Base-by-base conservation (phyloP, 2,113 vertebrate species). In the Sminthopsis crassicaudata region DNA sequence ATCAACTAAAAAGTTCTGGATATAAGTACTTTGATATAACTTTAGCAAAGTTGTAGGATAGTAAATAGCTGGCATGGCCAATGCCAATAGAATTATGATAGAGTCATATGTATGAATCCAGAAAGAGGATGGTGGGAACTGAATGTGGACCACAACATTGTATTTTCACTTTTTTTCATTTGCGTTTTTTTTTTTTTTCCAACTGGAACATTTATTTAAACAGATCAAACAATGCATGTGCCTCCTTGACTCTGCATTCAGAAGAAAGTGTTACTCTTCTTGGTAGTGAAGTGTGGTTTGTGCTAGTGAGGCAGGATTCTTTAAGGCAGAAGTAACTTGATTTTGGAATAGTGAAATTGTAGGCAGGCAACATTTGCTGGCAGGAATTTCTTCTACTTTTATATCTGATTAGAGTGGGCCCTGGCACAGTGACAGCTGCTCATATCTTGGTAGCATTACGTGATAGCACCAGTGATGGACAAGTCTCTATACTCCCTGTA, bases 311-410 rank as follows among this genome's bases (percentile, higher is more conserved):
- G 99, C 97, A 99, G 98, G 76, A 99, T 99, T 97, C 99, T 98
- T 98, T 99, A 99, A 24, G 99, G 99, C 98, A 99, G 99, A 0
- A 99, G 99, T 99, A 99, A 99, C 99, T 99, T 99, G 98, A 99
- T 99, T 99, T 99, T 99, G 90, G 99, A 99, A 98, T 99, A 99
- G 53, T 99, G 99, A 99, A 99, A 99, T 99, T 0, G 99, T 99
- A 0, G 99, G 99, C 95, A 99, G 98, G 94, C 99, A 99, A 97
- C 99, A 99, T 97, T 99, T 99, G 99, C 99, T 99, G 91, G 99
- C 99, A 0, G 99, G 97, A 1, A 99, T 99, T 91, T 99, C 99
- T 97, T 99, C 99, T 8, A 99, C 99, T 97, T 99, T 99, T 99
- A 99, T 99, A 99, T 99, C 98, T 99, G 99, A 98, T 99, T 99